Evolutionary conservation across 2,888 invertebrate species (phyloP).

Genomic region (Rhaphigaster nebulosa): DNA sequence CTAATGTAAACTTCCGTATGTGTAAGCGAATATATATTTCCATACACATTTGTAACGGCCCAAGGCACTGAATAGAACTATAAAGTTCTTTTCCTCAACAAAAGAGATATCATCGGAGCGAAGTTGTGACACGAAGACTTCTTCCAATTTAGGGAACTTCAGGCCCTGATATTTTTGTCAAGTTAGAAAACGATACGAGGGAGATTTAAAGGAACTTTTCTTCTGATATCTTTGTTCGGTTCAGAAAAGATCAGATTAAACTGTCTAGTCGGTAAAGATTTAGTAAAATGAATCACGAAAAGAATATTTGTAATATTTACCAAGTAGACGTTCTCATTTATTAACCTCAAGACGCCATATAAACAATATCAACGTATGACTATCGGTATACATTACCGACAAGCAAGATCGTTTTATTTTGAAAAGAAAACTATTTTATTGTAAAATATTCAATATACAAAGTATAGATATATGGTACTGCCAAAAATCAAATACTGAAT

Average conservation of each 20-base stretch:
- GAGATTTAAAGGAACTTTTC: not conserved
- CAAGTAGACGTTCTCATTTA: too few species aligned
- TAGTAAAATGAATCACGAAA: not conserved
- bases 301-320: not conserved
- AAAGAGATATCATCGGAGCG: not conserved
- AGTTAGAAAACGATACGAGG: not conserved
- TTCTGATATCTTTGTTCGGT: not conserved
- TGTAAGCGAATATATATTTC: not conserved
- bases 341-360: too few species aligned
- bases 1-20: not conserved
- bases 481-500: too few species aligned
- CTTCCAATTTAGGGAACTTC: not conserved
- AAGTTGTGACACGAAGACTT: slow-evolving; percentile 5
- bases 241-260: not conserved
- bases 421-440: too few species aligned
- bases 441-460: too few species aligned
- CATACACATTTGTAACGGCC: not conserved
- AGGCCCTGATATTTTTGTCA: not conserved
- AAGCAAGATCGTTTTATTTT: too few species aligned
- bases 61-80: not conserved
- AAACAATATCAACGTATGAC: too few species aligned
- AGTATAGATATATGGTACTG: too few species aligned
- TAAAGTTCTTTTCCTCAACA: not conserved
- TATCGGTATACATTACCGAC: too few species aligned
- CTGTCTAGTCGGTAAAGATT: not conserved